Evolutionary conservation across 2,113 vertebrate genomes (phyloP).

Genomic region (Genyomyrus donnyi): DNA sequence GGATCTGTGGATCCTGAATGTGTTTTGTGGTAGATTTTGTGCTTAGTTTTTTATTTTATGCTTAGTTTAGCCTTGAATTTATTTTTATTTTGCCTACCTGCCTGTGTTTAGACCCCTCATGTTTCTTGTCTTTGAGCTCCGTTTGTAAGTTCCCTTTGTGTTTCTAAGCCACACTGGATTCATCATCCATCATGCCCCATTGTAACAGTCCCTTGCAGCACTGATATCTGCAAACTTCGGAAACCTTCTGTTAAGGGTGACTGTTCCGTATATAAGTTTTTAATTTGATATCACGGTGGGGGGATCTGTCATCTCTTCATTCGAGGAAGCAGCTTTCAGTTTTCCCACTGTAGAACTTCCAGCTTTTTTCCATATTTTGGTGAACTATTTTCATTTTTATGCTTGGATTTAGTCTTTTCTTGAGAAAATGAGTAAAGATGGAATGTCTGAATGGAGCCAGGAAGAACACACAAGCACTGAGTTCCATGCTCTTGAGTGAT

Average conservation of each 20-base stretch:
- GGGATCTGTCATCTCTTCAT: not conserved
- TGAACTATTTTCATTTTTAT: not conserved
- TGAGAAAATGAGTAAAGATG: not conserved
- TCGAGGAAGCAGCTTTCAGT: not conserved
- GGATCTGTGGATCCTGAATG: too few relatives aligned
- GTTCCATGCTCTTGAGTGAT: not conserved
- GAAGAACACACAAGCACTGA: not conserved
- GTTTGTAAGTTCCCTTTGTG: not conserved
- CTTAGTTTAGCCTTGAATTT: too few relatives aligned
- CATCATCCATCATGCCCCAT: not conserved
- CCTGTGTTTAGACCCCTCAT: not conserved
- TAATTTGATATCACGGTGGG: not conserved
- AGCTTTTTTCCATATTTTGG: not conserved
- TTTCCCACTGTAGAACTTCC: too few relatives aligned
- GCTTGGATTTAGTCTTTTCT: not conserved
- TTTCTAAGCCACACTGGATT: not conserved
- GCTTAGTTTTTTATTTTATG: too few relatives aligned
- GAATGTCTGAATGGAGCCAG: not conserved
- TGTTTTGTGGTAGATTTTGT: too few relatives aligned
- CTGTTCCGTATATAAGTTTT: not conserved
- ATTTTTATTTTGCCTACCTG: too few relatives aligned
- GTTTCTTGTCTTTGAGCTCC: not conserved
- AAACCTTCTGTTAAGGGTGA: not conserved
- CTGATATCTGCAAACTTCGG: not conserved
- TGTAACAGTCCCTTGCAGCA: not conserved